Base-by-base conservation (phyloP, 2,888 invertebrate species). In the Cantharis lateralis region DNA sequence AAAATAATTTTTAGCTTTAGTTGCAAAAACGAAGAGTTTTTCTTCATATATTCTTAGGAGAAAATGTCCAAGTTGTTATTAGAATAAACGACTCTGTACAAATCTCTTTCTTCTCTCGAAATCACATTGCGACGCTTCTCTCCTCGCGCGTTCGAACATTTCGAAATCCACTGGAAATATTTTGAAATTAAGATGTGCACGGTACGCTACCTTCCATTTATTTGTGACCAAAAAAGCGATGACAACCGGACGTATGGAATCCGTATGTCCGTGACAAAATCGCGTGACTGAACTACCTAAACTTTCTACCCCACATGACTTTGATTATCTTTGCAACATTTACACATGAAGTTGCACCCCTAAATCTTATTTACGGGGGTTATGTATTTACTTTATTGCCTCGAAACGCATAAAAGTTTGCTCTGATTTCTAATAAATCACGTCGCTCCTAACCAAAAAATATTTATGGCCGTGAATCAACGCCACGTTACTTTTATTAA, bases 171-270 rank as follows among this genome's bases (percentile, higher is more conserved):
- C 32, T 32, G 32, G 5, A 32, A 32, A 32, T 32, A 32, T 32
- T 32, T 13, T 32, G 32, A 32, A 32, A 32, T 32, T 32, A 32
- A 32, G 32, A 32, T 32, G 32, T 32, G 32, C 9, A 13, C 32
- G 32, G 32, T 32, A 32, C 13, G 32, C 32, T 32, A 32, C 32
- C 32, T 32, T 32, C 32, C 32, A 32, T 32, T 32, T 32, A 32
- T 32, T 32, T 32, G 32, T 32, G 32, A 32, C 13, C 63, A 18
- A 63, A 63, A 63, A 16, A 77, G 78, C 77, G 83, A 82, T 84
- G 84, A 84, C 84, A 84, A 83, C 84, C 84, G 82, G 83, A 84
- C 82, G 82, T 82, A 81, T 80, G 83, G 83, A 84, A 32, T 84
- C 81, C 83, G 84, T 82, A 83, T 80, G 79, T 79, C 82, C 83